These are phyloP conservation scores for Lepidocyrtinus sp. DNA, from an alignment of 2,888 invertebrate genomes.

Conservation along the genomic window DNA sequence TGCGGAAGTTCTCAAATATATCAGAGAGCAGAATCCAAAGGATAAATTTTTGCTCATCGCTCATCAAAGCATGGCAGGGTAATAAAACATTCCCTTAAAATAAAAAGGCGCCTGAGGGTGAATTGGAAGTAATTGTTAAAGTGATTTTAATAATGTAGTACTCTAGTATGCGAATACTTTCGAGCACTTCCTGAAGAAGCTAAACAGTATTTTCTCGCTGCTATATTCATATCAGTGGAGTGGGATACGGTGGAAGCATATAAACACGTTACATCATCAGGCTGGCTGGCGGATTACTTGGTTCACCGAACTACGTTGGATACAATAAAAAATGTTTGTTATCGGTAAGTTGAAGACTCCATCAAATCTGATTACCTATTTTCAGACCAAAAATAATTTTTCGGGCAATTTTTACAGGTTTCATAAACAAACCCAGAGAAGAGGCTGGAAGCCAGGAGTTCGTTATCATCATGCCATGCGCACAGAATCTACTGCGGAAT, in stretches of 20 bases:
- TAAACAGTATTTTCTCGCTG: conserved; percentile 33
- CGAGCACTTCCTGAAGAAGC: conserved; percentile 38
- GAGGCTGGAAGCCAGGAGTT: conserved; percentile 50
- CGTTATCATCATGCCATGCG: conserved; percentile 51
- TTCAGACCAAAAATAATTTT: background rate
- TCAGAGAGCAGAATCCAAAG: conserved; percentile 39
- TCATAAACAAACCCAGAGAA: conserved; percentile 45
- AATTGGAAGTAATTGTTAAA: too few species aligned
- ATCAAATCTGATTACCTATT: background rate
- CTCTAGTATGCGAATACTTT: conserved; percentile 42
- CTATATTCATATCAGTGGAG: conserved; percentile 44
- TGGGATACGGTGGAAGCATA: conserved; percentile 47
- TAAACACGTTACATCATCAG: conserved; percentile 35
- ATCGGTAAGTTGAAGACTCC: conserved; percentile 27
- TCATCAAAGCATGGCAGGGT: conserved; percentile 52
- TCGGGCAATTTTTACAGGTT: background rate
- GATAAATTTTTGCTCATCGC: conserved; percentile 38
- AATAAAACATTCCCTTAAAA: background rate
- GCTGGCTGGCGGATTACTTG: conserved; percentile 43
- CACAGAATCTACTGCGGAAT: conserved; percentile 41
- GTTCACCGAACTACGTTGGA: conserved; percentile 45
- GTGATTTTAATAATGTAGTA: too few species aligned
- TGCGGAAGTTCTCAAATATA: conserved; percentile 36
- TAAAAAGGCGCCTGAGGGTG: too few species aligned
- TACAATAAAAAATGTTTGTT: conserved; percentile 43